Percentiles rank a stretch among this genome's conserved stretches.
These are phyloP conservation scores for Leucoptera coffeella DNA, from an alignment of 2,888 invertebrate genomes.

Conservation along the genomic window DNA sequence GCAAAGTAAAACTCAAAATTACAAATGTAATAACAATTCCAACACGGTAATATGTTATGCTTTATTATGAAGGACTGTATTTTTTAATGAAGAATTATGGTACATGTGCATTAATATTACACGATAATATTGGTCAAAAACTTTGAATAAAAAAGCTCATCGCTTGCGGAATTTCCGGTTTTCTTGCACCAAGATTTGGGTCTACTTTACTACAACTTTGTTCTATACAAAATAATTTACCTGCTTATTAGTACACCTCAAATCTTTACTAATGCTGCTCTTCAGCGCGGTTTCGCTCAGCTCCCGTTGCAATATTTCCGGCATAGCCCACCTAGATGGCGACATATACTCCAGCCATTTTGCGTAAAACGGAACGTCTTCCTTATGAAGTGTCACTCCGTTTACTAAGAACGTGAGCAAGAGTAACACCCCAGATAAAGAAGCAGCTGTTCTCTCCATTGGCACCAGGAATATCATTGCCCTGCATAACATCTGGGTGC, in stretches of 20 bases:
- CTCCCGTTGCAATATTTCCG: constrained; percentile 61
- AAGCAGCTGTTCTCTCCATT: constrained; percentile 58
- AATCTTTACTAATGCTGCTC: constrained; percentile 37
- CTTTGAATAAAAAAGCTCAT: too few species aligned
- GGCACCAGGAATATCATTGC: constrained; percentile 63
- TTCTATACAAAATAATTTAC: constrained; percentile 32
- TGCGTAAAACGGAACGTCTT: constrained; percentile 60
- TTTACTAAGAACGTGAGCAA: constrained; percentile 58
- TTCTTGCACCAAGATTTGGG: too few species aligned
- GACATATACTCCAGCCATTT: constrained; percentile 64
- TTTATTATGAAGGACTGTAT: too few species aligned
- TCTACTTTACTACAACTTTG: too few species aligned
- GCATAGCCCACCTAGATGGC: constrained; percentile 67
- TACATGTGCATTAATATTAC: too few species aligned
- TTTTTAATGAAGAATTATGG: too few species aligned
- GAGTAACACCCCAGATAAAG: constrained; percentile 54
- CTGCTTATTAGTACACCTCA: constrained; percentile 66
- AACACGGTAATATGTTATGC: too few species aligned
- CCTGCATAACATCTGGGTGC: constrained; percentile 61
- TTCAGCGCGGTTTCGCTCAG: constrained; percentile 58
- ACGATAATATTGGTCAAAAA: too few species aligned
- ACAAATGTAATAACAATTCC: too few species aligned
- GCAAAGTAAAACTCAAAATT: neutral
- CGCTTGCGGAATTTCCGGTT: too few species aligned
- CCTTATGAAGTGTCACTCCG: constrained; percentile 64